phyloP scores from a whole-genome alignment of 1,140 invertebrate genomes.

The Venustaconcha ellipsiformis region DNA sequence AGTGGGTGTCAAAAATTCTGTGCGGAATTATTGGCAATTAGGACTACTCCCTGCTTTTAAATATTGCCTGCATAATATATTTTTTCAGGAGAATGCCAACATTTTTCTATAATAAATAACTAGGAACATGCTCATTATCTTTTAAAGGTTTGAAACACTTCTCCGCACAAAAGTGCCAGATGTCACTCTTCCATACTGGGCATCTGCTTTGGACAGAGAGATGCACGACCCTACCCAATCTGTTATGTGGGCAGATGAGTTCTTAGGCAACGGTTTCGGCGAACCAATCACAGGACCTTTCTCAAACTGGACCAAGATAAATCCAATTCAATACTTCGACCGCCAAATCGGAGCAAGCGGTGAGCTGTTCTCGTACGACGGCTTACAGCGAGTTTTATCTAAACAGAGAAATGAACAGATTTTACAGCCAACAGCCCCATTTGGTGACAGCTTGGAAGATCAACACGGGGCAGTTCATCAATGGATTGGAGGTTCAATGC shows the following conservation, averaged over 20 bases:
- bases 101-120: too few species aligned
- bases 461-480: constrained; percentile 51
- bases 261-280: constrained; percentile 66
- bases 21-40: too few species aligned
- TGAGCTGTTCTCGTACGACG: constrained; percentile 22
- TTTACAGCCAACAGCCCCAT: constrained; percentile 23
- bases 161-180: constrained; percentile 8
- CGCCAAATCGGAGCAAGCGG: constrained; percentile 20
- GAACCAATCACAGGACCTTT: constrained; percentile 62
- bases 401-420: constrained; percentile 32
- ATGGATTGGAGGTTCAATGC: constrained; percentile 54
- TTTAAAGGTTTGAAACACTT: constrained; percentile 20
- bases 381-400: constrained; percentile 27
- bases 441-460: constrained; percentile 46
- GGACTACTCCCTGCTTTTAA: too few species aligned
- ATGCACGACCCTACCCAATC: constrained; percentile 56
- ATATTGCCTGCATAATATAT: too few species aligned
- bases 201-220: constrained; percentile 51
- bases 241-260: constrained; percentile 55
- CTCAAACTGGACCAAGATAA: constrained; percentile 14
- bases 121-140: background rate
- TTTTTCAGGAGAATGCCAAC: too few species aligned
- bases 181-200: constrained; percentile 65
- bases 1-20: too few species aligned
- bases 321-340: constrained; percentile 3